Conservation (phyloP, 2,888 invertebrate genomes). For the Eupithecia vulgata region DNA sequence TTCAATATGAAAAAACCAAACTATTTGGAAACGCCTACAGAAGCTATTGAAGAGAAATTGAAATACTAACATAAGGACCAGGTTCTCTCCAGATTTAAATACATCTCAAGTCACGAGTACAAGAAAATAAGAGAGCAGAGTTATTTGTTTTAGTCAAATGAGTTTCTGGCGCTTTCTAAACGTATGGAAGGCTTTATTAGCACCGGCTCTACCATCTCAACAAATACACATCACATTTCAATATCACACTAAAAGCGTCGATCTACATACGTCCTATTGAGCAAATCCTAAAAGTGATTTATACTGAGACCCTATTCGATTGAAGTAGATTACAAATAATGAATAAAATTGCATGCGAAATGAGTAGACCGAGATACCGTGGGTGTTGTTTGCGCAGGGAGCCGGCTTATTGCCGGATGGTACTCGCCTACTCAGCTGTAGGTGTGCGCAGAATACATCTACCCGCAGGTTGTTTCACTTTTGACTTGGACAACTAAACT, state of each 20-base stretch:
- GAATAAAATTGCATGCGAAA: conserved; percentile 84
- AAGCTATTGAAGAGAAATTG: conserved; percentile 47
- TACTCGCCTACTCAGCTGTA: conserved; percentile 61
- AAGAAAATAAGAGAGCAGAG: conserved; percentile 67
- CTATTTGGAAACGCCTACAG: not conserved
- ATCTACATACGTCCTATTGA: conserved; percentile 80
- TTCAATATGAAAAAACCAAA: not conserved
- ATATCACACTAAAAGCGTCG: conserved; percentile 81
- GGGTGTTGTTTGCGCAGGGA: conserved; percentile 73
- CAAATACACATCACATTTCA: conserved; percentile 77
- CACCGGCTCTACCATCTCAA: conserved; percentile 57
- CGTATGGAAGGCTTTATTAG: conserved; percentile 76
- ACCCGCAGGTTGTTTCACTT: not conserved
- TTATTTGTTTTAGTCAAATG: conserved; percentile 81
- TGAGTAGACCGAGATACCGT: conserved; percentile 77
- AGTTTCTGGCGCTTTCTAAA: conserved; percentile 74
- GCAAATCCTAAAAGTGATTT: conserved; percentile 82
- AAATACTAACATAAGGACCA: conserved; percentile 61
- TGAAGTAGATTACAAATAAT: conserved; percentile 84
- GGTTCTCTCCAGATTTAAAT: conserved; percentile 40
- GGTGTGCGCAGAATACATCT: conserved; percentile 47
- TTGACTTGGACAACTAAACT: not conserved
- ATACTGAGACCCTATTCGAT: conserved; percentile 81
- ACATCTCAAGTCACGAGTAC: conserved; percentile 57
- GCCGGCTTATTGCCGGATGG: conserved; percentile 73